Conservation (phyloP, 1,140 invertebrate genomes). For the Leptopilina boulardi region DNA sequence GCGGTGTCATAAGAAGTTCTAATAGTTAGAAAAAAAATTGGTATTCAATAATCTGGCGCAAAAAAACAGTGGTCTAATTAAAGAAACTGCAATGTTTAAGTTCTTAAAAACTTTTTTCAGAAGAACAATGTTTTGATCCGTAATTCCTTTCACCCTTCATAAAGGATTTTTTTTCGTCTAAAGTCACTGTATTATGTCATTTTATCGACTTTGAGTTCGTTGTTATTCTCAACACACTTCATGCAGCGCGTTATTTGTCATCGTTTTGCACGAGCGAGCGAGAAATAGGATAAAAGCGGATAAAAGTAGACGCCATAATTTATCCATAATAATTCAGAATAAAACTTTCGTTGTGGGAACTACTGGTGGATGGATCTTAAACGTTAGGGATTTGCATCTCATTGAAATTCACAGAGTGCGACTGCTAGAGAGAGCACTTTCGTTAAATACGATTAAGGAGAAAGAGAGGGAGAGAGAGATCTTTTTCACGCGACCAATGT, state of each 20-base stretch:
- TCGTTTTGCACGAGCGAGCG: slow-evolving; percentile 16
- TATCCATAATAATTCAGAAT: slow-evolving; percentile 32
- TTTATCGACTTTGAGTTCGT: background rate
- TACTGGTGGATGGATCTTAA: slow-evolving; percentile 15
- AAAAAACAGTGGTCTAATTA: too few relatives aligned
- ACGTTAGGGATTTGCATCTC: slow-evolving; percentile 27
- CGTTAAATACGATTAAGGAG: slow-evolving; percentile 32
- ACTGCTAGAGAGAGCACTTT: slow-evolving; percentile 26
- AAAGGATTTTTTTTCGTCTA: too few relatives aligned
- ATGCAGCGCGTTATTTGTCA: slow-evolving; percentile 26
- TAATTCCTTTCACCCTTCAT: too few relatives aligned
- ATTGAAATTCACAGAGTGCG: slow-evolving; percentile 23
- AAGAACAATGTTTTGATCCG: too few relatives aligned
- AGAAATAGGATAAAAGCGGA: slow-evolving; percentile 31
- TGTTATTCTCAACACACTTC: slow-evolving; percentile 14
- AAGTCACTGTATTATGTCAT: background rate
- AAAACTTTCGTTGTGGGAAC: slow-evolving; percentile 5
- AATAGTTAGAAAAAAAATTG: too few relatives aligned
- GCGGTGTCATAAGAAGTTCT: too few relatives aligned
- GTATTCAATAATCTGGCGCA: too few relatives aligned
- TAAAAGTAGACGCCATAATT: slow-evolving; percentile 32
- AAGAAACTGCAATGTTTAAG: too few relatives aligned
- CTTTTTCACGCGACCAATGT: slow-evolving; percentile 9
- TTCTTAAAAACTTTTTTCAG: too few relatives aligned
- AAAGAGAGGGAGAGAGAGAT: too few relatives aligned